These are phyloP conservation scores for Rhynchopsitta pachyrhyncha DNA, from an alignment of 2,113 vertebrate genomes.

Conservation along the genomic window DNA sequence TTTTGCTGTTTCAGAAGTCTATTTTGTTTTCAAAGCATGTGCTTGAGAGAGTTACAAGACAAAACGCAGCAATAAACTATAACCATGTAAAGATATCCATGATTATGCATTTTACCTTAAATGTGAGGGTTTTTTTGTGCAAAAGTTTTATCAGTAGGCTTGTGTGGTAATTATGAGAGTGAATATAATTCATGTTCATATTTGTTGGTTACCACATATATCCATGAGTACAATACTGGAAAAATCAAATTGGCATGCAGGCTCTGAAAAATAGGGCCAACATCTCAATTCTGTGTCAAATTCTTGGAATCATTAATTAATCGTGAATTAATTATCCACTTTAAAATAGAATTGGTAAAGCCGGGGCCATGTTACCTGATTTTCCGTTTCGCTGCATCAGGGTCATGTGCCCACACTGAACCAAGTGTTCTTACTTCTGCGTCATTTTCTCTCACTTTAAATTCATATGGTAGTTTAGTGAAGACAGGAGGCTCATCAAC, in stretches of 20 bases:
- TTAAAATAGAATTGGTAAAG: background rate
- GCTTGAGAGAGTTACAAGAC: background rate
- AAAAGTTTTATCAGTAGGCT: background rate
- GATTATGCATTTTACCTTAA: background rate
- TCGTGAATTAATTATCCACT: background rate
- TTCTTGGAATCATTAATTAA: background rate
- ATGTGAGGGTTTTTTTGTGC: background rate
- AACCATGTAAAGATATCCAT: background rate
- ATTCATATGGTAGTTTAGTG: constrained; percentile 75
- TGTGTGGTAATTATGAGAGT: background rate
- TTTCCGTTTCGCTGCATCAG: constrained; percentile 71
- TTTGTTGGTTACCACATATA: background rate
- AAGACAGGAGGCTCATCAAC: constrained; percentile 92
- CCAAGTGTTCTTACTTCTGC: constrained; percentile 71
- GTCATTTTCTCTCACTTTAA: constrained; percentile 81
- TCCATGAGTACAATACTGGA: background rate
- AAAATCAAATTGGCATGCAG: background rate
- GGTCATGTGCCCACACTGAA: constrained; percentile 80
- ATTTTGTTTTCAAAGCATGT: background rate
- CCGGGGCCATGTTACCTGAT: constrained; percentile 75
- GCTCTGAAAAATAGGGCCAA: background rate
- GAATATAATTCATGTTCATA: background rate
- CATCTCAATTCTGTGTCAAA: background rate
- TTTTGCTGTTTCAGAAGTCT: background rate
- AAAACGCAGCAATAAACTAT: background rate